A percentile compares a stretch with the other conserved stretches of the same genome.
Evolutionary conservation across 2,888 invertebrate species (phyloP).

Genomic region (Papilio protenor): DNA sequence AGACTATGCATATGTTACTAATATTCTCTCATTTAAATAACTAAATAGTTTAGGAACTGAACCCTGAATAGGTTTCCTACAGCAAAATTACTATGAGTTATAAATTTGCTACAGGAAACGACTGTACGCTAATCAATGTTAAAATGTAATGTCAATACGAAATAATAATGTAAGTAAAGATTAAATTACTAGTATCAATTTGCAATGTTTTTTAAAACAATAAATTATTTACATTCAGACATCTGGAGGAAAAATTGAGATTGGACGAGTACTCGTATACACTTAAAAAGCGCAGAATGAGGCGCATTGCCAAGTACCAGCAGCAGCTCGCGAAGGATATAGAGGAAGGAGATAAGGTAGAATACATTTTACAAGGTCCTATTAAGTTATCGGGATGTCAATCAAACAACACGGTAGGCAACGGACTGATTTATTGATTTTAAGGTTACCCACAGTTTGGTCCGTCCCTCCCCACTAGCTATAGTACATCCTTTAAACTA

Average conservation of each 20-base stretch:
- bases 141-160: not conserved
- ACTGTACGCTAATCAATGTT: not conserved
- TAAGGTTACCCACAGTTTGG: not conserved
- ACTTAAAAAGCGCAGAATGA: constrained; percentile 15
- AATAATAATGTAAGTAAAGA: not conserved
- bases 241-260: constrained; percentile 13
- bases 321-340: not conserved
- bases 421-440: not conserved
- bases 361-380: not conserved
- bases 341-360: not conserved
- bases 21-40: not conserved
- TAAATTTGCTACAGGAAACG: not conserved
- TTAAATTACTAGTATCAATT: not conserved
- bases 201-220: not conserved
- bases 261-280: constrained; percentile 9
- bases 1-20: not conserved
- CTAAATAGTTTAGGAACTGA: not conserved
- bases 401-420: not conserved
- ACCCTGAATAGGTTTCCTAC: not conserved
- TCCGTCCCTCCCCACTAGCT: too few relatives aligned
- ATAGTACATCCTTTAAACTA: too few relatives aligned
- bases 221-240: not conserved
- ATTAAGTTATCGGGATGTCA: not conserved
- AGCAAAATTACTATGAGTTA: not conserved
- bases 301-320: constrained; percentile 4